A percentile compares a stretch with the other conserved stretches of the same genome.
Evolutionary conservation across 2,888 invertebrate genomes (phyloP).

Genomic region (Holacanthella duospinosa): DNA sequence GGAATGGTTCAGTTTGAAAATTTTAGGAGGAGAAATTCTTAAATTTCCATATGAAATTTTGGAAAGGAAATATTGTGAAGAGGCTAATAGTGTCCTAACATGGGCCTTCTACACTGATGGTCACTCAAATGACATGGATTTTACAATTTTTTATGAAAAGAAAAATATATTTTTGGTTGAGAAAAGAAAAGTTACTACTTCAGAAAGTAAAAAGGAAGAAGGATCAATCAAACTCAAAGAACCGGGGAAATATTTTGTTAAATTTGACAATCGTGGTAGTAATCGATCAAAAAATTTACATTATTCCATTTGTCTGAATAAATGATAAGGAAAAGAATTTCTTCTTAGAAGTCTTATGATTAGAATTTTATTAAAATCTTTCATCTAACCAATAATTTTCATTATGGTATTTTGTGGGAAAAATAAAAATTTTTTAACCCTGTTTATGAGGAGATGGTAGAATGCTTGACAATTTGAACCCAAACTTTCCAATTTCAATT

Average conservation of each 20-base stretch:
- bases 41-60: slow-evolving; percentile 11
- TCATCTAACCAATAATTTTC: too few species aligned
- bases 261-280: slow-evolving; percentile 19
- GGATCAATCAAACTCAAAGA: slow-evolving; percentile 9
- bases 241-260: slow-evolving; percentile 11
- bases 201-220: slow-evolving; percentile 13
- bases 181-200: slow-evolving; percentile 9
- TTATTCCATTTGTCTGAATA: slow-evolving; percentile 15
- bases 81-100: background rate
- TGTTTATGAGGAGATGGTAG: too few species aligned
- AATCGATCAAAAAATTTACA: slow-evolving; percentile 14
- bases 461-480: too few species aligned
- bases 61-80: slow-evolving; percentile 3
- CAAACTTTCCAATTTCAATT: too few species aligned
- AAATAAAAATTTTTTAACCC: too few species aligned
- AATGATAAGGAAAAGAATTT: background rate
- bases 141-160: slow-evolving; percentile 12
- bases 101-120: slow-evolving; percentile 19
- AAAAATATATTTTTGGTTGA: slow-evolving; percentile 13
- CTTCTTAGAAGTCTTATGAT: slow-evolving; percentile 4
- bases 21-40: slow-evolving; percentile 14
- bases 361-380: too few species aligned
- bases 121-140: slow-evolving; percentile 17
- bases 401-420: too few species aligned
- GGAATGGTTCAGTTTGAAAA: slow-evolving; percentile 20